Evolutionary conservation across 1,140 invertebrate species (phyloP).

Genomic region (Brachionus manjavacas): DNA sequence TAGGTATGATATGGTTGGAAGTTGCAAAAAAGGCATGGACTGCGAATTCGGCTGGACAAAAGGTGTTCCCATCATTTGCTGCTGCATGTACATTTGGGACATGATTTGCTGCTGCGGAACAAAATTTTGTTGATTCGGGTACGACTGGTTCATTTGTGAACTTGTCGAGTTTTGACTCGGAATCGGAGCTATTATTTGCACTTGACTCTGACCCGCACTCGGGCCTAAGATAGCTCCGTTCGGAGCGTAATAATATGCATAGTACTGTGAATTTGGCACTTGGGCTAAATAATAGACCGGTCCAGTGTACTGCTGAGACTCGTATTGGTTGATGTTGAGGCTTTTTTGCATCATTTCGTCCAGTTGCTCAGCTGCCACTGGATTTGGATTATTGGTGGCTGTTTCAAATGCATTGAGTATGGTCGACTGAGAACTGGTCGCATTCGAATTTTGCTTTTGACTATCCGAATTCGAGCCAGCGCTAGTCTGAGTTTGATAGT

Average conservation of each 20-base stretch:
- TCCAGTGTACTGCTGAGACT: not conserved
- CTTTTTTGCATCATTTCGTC: constrained; percentile 30
- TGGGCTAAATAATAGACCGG: constrained; percentile 28
- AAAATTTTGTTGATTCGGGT: not conserved
- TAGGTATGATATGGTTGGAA: not conserved
- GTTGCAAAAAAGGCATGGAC: not conserved
- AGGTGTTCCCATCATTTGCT: not conserved
- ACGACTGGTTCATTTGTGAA: not conserved
- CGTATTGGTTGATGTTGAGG: not conserved
- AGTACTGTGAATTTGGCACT: not conserved
- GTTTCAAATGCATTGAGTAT: constrained; percentile 14
- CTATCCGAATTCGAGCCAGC: not conserved
- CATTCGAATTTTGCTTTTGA: not conserved
- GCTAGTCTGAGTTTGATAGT: not conserved
- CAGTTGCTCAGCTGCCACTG: not conserved
- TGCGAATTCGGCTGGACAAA: not conserved
- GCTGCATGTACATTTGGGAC: constrained; percentile 4
- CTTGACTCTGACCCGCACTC: not conserved
- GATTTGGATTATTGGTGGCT: not conserved
- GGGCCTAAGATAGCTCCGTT: not conserved
- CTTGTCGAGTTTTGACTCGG: not conserved
- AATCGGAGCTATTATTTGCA: not conserved
- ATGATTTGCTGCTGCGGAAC: not conserved
- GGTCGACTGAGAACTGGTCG: not conserved
- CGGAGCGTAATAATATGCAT: constrained; percentile 3